Conservation (phyloP, 2,888 invertebrate species). For the Leptogaster cylindrica region DNA sequence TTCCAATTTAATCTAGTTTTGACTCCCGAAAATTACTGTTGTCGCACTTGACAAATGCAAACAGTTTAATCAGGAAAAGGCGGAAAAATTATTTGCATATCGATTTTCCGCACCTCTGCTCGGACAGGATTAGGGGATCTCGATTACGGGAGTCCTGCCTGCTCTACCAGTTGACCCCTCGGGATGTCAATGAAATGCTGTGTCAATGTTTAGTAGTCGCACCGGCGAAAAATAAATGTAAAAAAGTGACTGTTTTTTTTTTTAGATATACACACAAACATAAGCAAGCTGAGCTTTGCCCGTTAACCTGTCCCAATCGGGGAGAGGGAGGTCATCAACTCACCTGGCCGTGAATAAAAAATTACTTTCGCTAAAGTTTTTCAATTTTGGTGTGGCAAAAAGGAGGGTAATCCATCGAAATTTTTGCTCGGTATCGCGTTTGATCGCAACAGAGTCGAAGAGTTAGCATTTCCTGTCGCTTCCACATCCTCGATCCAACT, state of each 20-base stretch:
- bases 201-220: constrained; percentile 5
- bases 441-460: constrained; percentile 9
- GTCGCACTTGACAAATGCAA: constrained; percentile 37
- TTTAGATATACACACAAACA: no score
- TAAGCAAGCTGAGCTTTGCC: no score
- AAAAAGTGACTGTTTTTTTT: no score
- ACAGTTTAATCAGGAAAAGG: constrained; percentile 40
- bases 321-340: constrained; percentile 1
- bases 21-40: constrained; percentile 35
- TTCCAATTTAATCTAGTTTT: constrained; percentile 17
- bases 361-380: constrained; percentile 30
- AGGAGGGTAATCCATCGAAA: constrained; percentile 12
- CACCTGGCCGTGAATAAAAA: constrained; percentile 8
- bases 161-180: not conserved
- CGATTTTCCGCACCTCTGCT: constrained; percentile 29
- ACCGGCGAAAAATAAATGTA: no score
- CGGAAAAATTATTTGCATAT: constrained; percentile 41
- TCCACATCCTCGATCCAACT: not conserved
- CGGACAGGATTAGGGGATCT: no score
- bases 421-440: constrained; percentile 16
- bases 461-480: constrained; percentile 5
- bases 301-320: not conserved
- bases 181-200: not conserved
- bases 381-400: constrained; percentile 23
- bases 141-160: not conserved